A percentile compares a stretch with the other conserved stretches of the same genome.
phyloP scores from a whole-genome alignment of 2,888 invertebrate genomes.

The Drosophila subsilvestris region DNA sequence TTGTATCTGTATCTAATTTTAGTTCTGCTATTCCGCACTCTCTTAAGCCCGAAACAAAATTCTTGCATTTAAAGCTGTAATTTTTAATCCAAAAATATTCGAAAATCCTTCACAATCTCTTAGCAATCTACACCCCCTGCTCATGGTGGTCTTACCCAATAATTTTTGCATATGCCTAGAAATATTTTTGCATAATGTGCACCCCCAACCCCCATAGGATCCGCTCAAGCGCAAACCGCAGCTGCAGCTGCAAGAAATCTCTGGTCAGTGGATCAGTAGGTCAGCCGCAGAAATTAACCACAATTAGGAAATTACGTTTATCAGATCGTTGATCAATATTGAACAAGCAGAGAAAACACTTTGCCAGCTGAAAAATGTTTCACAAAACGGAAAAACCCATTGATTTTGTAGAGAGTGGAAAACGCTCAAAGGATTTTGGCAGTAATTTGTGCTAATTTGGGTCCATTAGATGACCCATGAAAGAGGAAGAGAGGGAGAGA shows the following conservation, averaged over 20 bases:
- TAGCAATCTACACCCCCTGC: neutral
- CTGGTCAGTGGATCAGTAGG: conserved; percentile 15
- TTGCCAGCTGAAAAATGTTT: conserved; percentile 44
- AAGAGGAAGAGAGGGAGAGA: neutral
- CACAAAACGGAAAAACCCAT: conserved; percentile 22
- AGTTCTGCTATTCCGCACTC: too few species aligned
- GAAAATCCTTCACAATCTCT: neutral
- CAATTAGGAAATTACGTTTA: conserved; percentile 39
- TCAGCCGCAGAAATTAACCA: conserved; percentile 44
- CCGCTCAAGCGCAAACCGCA: conserved; percentile 49
- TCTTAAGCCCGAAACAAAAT: too few species aligned
- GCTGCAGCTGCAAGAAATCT: conserved; percentile 30
- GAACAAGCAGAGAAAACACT: conserved; percentile 20
- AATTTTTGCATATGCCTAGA: conserved; percentile 20
- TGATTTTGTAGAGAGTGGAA: conserved; percentile 19
- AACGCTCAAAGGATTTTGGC: conserved; percentile 58
- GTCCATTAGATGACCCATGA: conserved; percentile 62
- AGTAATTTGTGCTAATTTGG: conserved; percentile 79
- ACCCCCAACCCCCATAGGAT: neutral
- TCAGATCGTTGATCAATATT: conserved; percentile 40
- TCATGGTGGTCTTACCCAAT: conserved; percentile 13
- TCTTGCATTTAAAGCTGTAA: neutral
- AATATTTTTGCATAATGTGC: conserved; percentile 14
- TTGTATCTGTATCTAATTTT: too few species aligned
- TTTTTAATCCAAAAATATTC: neutral